Percentiles rank a stretch among this genome's conserved stretches.
phyloP scores from a whole-genome alignment of 2,888 invertebrate genomes.

The Siphonodentalium dalli region DNA sequence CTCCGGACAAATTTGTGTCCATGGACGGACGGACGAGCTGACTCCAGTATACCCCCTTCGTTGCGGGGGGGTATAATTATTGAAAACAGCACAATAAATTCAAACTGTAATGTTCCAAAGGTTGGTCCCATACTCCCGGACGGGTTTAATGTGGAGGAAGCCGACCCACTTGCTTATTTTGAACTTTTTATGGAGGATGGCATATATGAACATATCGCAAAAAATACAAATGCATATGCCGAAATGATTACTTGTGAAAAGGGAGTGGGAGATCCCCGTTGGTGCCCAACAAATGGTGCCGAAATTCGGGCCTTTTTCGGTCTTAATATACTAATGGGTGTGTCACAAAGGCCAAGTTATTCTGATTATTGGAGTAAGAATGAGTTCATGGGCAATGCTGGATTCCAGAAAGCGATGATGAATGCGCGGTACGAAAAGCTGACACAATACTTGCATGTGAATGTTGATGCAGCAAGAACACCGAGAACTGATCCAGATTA shows the following conservation, averaged over 20 bases:
- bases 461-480: not conserved
- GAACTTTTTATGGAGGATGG: not conserved
- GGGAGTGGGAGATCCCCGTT: too few relatives aligned
- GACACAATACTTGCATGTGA: not conserved
- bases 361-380: not conserved
- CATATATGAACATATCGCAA: not conserved
- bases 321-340: too few relatives aligned
- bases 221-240: slow-evolving; percentile 3
- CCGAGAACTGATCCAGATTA: not conserved
- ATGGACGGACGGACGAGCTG: too few relatives aligned
- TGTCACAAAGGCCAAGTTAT: too few relatives aligned
- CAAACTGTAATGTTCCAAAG: too few relatives aligned
- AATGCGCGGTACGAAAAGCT: slow-evolving; percentile 1
- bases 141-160: too few relatives aligned
- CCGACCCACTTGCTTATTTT: not conserved
- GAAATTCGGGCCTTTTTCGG: not conserved
- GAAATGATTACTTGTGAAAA: not conserved
- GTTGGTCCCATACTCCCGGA: too few relatives aligned
- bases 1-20: too few relatives aligned
- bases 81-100: too few relatives aligned
- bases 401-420: not conserved
- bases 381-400: not conserved
- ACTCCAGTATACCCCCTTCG: too few relatives aligned
- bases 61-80: too few relatives aligned
- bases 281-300: not conserved